Evolutionary conservation across 2,797 vertebrate genomes (phyloP).

Genomic region (Aphelocoma californica): DNA sequence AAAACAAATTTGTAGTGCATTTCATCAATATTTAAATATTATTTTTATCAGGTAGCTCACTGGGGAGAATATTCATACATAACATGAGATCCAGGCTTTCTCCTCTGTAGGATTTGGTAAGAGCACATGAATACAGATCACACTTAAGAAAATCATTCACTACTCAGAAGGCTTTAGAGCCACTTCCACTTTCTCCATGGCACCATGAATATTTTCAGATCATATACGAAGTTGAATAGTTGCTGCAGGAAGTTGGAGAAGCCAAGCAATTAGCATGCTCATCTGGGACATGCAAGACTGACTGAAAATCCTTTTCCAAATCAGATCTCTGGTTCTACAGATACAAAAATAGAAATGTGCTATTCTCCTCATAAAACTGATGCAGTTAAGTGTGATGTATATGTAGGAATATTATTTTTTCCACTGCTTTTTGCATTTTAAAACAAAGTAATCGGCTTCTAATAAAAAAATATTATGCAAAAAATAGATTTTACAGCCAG

Average conservation of each 20-base stretch:
- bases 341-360: neutral
- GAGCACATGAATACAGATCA: neutral
- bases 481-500: neutral
- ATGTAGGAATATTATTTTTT: neutral
- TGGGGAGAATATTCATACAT: neutral
- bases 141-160: neutral
- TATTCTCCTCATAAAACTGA: neutral
- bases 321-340: neutral
- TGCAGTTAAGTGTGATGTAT: neutral
- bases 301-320: slow-evolving; percentile 15
- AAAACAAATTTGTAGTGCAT: neutral
- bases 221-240: neutral
- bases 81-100: neutral
- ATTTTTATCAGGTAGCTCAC: neutral
- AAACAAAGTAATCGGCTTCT: neutral
- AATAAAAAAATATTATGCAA: neutral
- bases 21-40: neutral
- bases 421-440: neutral
- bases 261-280: slow-evolving; percentile 24
- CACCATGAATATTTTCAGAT: slow-evolving; percentile 7
- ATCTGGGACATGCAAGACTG: neutral
- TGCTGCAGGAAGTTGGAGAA: slow-evolving; percentile 29
- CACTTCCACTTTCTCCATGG: neutral
- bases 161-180: neutral
- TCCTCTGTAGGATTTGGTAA: neutral